These are phyloP conservation scores for Erinaceus europaeus DNA, from an alignment of 2,113 vertebrate genomes.

Conservation along the genomic window DNA sequence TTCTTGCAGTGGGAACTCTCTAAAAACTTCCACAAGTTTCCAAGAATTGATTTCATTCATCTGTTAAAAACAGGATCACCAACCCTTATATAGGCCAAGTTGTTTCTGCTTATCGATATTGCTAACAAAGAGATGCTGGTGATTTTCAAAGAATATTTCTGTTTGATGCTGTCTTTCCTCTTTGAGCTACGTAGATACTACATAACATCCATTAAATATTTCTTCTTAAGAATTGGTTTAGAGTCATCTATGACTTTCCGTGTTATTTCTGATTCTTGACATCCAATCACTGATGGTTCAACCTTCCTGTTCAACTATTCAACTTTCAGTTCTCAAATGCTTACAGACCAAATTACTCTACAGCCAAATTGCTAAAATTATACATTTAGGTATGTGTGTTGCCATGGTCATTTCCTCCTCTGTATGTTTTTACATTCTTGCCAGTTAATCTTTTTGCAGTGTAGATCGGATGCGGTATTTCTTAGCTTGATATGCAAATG, in stretches of 20 bases:
- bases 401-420: not conserved
- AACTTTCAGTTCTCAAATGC: not conserved
- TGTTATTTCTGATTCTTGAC: not conserved
- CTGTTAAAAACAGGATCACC: not conserved
- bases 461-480: not conserved
- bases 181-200: too few relatives aligned
- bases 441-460: not conserved
- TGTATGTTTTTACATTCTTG: not conserved
- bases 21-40: not conserved
- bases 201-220: too few relatives aligned
- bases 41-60: constrained; percentile 2
- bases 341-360: not conserved
- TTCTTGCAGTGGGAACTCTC: too few relatives aligned
- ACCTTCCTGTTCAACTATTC: too few relatives aligned
- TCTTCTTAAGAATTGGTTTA: too few relatives aligned
- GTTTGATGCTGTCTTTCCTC: not conserved
- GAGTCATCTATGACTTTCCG: not conserved
- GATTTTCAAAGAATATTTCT: constrained; percentile 20
- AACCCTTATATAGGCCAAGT: not conserved
- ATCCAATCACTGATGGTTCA: not conserved
- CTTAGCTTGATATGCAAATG: not conserved
- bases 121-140: not conserved
- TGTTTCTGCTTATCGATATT: not conserved
- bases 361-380: not conserved
- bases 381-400: not conserved